phyloP scores from a whole-genome alignment of 2,113 vertebrate genomes.

The Alethe diademata region DNA sequence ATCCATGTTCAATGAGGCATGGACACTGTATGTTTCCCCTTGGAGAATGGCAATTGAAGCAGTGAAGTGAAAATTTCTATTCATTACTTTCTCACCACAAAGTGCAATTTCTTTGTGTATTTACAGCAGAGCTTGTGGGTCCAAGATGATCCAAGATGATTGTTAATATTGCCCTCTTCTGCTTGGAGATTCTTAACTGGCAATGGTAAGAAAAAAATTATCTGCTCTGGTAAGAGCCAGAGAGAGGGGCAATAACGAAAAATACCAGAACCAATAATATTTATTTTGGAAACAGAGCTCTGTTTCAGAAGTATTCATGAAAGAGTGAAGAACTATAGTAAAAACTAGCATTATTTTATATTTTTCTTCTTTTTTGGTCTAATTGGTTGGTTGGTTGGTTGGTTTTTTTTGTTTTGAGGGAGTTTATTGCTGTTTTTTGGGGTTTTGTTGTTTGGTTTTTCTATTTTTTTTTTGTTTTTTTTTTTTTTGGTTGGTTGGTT shows the following conservation, averaged over 20 bases:
- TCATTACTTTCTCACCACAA: background rate
- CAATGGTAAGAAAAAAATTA: background rate
- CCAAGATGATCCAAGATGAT: background rate
- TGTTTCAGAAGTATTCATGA: background rate
- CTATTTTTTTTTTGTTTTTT: too few relatives aligned
- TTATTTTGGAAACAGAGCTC: background rate
- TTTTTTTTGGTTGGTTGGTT: too few relatives aligned
- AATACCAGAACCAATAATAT: background rate
- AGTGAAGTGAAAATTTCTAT: background rate
- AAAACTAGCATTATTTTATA: background rate
- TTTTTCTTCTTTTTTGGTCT: background rate
- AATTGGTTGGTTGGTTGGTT: background rate
- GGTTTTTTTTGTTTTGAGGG: background rate
- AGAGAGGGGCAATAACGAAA: background rate
- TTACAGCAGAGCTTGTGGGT: background rate
- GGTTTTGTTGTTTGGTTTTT: too few relatives aligned
- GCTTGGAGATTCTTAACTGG: background rate
- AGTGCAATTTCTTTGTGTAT: background rate
- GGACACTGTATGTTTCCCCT: background rate
- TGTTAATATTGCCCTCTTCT: background rate
- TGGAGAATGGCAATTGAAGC: conserved; percentile 14
- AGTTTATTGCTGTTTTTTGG: background rate
- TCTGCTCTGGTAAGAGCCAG: background rate
- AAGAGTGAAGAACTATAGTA: background rate
- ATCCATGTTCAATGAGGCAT: conserved; percentile 1